These are phyloP conservation scores for Chitala chitala DNA, from an alignment of 2,113 vertebrate species.

Conservation along the genomic window DNA sequence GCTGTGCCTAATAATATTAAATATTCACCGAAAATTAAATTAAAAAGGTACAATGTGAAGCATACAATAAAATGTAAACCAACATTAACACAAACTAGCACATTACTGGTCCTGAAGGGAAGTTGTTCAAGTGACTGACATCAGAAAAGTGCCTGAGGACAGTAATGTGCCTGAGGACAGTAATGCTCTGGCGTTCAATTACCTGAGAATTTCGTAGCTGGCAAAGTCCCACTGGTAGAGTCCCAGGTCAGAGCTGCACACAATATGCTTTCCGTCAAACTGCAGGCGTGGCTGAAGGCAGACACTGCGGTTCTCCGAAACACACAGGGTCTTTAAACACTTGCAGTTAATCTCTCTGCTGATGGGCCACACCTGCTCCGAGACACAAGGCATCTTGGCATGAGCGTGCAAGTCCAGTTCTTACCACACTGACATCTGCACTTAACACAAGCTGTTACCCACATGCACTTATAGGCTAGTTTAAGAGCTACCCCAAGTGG, in stretches of 20 bases:
- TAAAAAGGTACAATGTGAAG: too few species aligned
- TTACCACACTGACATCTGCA: background rate
- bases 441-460: background rate
- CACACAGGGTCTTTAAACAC: slow-evolving; percentile 88
- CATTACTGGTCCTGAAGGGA: too few species aligned
- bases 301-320: slow-evolving; percentile 92
- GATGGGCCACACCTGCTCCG: slow-evolving; percentile 87
- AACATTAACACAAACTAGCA: too few species aligned
- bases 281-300: slow-evolving; percentile 90
- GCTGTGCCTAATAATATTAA: too few species aligned
- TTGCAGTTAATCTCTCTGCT: slow-evolving; percentile 96
- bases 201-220: slow-evolving; percentile 95
- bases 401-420: background rate
- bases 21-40: too few species aligned
- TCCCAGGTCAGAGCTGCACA: slow-evolving; percentile 93
- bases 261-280: slow-evolving; percentile 90
- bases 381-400: too few species aligned
- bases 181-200: slow-evolving; percentile 29
- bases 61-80: too few species aligned
- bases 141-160: too few species aligned
- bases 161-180: background rate
- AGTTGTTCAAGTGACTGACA: too few species aligned
- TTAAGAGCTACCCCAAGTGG: too few species aligned
- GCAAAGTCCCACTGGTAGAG: slow-evolving; percentile 98
- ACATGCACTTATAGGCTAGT: too few species aligned